Evolutionary conservation across 2,888 invertebrate genomes (phyloP).

Genomic region (Rhodophaea formosa): DNA sequence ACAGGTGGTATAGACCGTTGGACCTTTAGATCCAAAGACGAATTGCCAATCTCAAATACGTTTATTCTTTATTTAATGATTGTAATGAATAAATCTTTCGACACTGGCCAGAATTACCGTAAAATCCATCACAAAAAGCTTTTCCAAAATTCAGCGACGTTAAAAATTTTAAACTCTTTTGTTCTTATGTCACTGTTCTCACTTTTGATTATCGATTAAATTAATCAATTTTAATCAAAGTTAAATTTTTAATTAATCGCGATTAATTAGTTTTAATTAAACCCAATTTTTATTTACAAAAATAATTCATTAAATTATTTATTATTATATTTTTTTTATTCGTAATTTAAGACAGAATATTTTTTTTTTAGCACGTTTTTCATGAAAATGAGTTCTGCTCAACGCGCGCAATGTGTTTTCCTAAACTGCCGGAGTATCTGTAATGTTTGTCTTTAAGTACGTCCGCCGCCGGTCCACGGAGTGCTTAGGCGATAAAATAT

Average conservation of each 20-base stretch:
- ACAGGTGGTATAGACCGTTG: background rate
- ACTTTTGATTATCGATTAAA: too few relatives aligned
- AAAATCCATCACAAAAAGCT: background rate
- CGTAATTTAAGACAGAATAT: background rate
- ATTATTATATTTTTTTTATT: background rate
- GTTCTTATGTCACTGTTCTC: background rate
- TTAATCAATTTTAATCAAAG: background rate
- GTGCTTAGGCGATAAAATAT: constrained; percentile 8
- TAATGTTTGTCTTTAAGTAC: constrained; percentile 15
- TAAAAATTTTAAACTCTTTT: background rate
- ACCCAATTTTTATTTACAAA: background rate
- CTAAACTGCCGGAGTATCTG: background rate
- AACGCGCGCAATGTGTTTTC: background rate
- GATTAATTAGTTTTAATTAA: background rate
- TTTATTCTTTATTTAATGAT: too few relatives aligned
- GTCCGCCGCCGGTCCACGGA: background rate
- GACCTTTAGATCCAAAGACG: background rate
- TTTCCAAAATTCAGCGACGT: too few relatives aligned
- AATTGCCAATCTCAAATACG: too few relatives aligned
- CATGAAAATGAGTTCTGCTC: background rate
- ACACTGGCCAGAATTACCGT: background rate
- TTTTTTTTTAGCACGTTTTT: background rate
- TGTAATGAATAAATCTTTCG: too few relatives aligned
- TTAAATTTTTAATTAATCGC: background rate
- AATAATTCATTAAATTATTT: background rate